phyloP scores from a whole-genome alignment of 2,888 invertebrate genomes.

The Drosophila merina region DNA sequence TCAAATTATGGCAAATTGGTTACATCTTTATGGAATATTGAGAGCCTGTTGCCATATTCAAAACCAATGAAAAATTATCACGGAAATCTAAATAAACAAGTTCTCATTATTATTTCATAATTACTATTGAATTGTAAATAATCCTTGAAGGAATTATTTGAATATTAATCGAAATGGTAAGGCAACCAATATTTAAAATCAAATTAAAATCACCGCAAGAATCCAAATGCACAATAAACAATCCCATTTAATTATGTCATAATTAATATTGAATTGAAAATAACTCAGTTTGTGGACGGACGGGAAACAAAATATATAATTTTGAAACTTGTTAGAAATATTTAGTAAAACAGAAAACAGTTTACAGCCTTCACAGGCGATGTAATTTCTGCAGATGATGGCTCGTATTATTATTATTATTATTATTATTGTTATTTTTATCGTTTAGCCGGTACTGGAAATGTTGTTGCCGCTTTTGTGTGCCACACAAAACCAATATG shows the following conservation, averaged over 20 bases:
- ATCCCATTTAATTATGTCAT: constrained; percentile 16
- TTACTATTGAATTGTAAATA: neutral
- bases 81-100: constrained; percentile 1
- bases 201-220: neutral
- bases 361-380: neutral
- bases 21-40: neutral
- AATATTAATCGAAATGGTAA: neutral
- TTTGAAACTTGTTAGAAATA: constrained; percentile 5
- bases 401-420: constrained; percentile 12
- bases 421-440: constrained; percentile 14
- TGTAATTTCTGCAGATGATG: constrained; percentile 1
- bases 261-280: constrained; percentile 7
- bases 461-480: neutral
- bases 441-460: neutral
- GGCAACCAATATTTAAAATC: neutral
- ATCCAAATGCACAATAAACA: neutral
- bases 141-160: constrained; percentile 3
- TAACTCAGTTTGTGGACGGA: constrained; percentile 3
- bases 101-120: constrained; percentile 2
- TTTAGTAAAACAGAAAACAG: constrained; percentile 8
- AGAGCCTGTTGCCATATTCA: neutral
- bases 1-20: neutral
- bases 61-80: neutral
- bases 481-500: constrained; percentile 36
- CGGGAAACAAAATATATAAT: neutral